These are phyloP conservation scores for Hermaeophaga mercurialis DNA, from an alignment of 2,888 invertebrate genomes.

Conservation along the genomic window DNA sequence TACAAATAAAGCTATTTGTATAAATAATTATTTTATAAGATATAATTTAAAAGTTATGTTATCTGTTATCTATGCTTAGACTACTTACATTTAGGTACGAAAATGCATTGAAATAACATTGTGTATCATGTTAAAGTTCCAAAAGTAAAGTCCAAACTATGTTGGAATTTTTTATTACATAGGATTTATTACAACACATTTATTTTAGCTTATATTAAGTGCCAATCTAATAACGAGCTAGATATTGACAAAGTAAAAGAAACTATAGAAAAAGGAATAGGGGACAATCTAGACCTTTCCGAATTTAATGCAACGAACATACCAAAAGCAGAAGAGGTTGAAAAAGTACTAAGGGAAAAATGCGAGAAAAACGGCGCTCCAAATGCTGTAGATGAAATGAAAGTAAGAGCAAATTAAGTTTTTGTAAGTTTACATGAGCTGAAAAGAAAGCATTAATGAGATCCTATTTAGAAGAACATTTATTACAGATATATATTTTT, in stretches of 20 bases:
- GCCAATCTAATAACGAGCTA: slow-evolving; percentile 35
- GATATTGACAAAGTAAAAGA: slow-evolving; percentile 40
- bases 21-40: no score
- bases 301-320: slow-evolving; percentile 45
- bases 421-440: no score
- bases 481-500: no score
- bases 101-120: not conserved
- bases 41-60: no score
- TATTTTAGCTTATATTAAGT: slow-evolving; percentile 28
- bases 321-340: slow-evolving; percentile 58
- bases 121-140: not conserved
- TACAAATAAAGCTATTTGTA: no score
- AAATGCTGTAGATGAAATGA: slow-evolving; percentile 61
- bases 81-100: no score
- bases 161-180: not conserved
- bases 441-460: no score
- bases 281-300: slow-evolving; percentile 31
- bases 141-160: not conserved
- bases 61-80: no score
- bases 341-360: slow-evolving; percentile 65
- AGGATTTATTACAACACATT: slow-evolving; percentile 5
- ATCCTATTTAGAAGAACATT: no score
- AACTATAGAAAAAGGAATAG: slow-evolving; percentile 14
- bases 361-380: slow-evolving; percentile 69
- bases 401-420: no score